These are phyloP conservation scores for Nowickia ferox DNA, from an alignment of 2,888 invertebrate genomes.

Conservation along the genomic window DNA sequence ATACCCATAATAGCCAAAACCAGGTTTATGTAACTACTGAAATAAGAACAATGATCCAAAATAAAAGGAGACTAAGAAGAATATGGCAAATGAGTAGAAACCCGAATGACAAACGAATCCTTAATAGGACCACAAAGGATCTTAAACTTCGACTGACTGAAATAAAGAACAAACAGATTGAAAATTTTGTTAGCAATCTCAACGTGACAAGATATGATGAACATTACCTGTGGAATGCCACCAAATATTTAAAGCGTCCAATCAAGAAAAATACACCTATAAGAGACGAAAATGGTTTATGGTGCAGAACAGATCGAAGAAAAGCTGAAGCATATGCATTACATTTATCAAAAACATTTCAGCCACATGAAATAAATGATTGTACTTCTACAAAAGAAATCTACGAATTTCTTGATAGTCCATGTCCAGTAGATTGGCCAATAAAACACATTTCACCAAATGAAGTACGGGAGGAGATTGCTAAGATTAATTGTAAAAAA, in stretches of 20 bases:
- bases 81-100: not conserved
- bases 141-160: not conserved
- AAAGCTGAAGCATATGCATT: too few relatives aligned
- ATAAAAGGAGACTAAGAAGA: not conserved
- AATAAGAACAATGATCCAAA: not conserved
- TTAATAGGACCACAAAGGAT: not conserved
- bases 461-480: too few relatives aligned
- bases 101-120: not conserved
- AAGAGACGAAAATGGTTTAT: too few relatives aligned
- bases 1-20: not conserved
- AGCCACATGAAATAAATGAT: too few relatives aligned
- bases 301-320: too few relatives aligned
- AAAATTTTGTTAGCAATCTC: not conserved
- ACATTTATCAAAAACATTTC: too few relatives aligned
- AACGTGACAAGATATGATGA: not conserved
- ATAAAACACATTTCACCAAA: too few relatives aligned
- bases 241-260: not conserved
- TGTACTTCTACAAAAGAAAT: too few relatives aligned
- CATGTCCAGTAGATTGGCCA: too few relatives aligned
- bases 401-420: too few relatives aligned
- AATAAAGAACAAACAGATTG: not conserved
- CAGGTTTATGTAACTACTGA: conserved; percentile 1
- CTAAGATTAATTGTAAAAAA: conserved; percentile 1
- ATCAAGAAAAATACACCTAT: too few relatives aligned
- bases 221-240: too few relatives aligned